Evolutionary conservation across 2,113 vertebrate genomes (phyloP), one percentile per base, ranked within the genome.

Genomic region (Setophaga petechia): DNA sequence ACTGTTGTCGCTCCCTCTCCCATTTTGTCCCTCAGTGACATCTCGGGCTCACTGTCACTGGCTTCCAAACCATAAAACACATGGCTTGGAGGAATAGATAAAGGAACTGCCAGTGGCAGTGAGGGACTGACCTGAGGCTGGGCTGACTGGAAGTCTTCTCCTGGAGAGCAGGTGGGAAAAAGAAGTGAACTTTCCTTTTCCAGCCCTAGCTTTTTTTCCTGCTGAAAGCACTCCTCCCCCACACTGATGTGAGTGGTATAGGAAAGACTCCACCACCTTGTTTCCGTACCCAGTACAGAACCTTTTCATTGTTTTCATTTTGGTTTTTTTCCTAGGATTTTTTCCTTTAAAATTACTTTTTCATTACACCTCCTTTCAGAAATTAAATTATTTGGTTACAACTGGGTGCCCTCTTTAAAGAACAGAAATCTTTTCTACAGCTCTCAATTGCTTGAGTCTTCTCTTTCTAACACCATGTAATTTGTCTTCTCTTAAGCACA

Each of bases 61-160:
- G 3, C 33, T 61, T 52, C 30, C 28, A 19, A 54, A 28, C 15
- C 73, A 39, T 22, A 15, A 8, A 22, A 61, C 22, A 18, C 22
- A 8, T 22, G 11, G 17, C 27, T 33, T 39, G 39, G 22, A 77
- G 57, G 13, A 52, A 52, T 19, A 22, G 54, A 19, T 77, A 31
- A 52, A 52, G 22, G 39, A 33, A 23, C 18, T 0, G 0, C 39
- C 46, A 22, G 22, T 23, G 28, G 33, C 0, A 0, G 10, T 24
- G 18, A 87, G 33, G 73, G 55, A 54, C 47, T 20, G 19, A 12
- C 33, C 39, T 1, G 57, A 58, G 22, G 5, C 33, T 0, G 0
- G 27, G 27, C 17, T 52, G 44, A 77, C 15, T 14, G 21, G 31
- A 77, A 18, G 52, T 9, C 37, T 11, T 39, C 37, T 39, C 10